Evolutionary conservation across 2,797 vertebrate genomes (phyloP), one percentile per base, ranked within the genome.

Genomic region (Enteromius thamalakanensis): DNA sequence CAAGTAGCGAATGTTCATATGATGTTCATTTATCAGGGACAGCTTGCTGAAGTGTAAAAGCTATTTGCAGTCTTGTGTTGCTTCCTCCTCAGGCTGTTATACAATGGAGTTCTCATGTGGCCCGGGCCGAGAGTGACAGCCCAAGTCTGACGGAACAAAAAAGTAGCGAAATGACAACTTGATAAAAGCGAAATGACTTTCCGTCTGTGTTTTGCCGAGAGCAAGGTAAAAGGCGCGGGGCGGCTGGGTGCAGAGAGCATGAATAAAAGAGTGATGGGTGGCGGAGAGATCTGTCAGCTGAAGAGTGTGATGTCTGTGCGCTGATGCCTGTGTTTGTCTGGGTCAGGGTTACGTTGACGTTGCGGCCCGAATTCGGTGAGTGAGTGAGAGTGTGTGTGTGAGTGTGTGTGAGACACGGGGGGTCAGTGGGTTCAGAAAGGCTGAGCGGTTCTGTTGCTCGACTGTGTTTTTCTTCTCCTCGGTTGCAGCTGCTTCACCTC

Each of bases 101-200:
- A 69, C 81, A 80, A 84, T 85, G 77, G 81, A 77, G 81, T 87
- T 90, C 87, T 85, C 87, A 21, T 79, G 84, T 83, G 80, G 77
- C 75, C 84, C 37, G 8, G 77, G 82, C 71, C 80, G 84, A 85
- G 82, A 91, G 83, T 83, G 83, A 79, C 69, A 90, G 90, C 85
- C 70, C 86, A 87, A 89, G 90, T 91, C 84, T 85, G 88, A 90
- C 87, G 84, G 85, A 90, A 69, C 86, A 70, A 82, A 47, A 85
- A 85, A 88, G 85, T 85, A 89, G 83, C 81, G 89, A 92, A 94
- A 92, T 94, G 92, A 94, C 92, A 94, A 92, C 88, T 92, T 94
- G 93, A 94, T 93, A 93, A 91, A 92, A 89, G 92, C 89, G 87
- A 91, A 93, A 92, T 85, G 90, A 91, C 87, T 91, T 90, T 88